Percentiles rank a stretch among this genome's conserved stretches.
Conservation (phyloP, 2,113 vertebrate species). For the Camelus bactrianus region DNA sequence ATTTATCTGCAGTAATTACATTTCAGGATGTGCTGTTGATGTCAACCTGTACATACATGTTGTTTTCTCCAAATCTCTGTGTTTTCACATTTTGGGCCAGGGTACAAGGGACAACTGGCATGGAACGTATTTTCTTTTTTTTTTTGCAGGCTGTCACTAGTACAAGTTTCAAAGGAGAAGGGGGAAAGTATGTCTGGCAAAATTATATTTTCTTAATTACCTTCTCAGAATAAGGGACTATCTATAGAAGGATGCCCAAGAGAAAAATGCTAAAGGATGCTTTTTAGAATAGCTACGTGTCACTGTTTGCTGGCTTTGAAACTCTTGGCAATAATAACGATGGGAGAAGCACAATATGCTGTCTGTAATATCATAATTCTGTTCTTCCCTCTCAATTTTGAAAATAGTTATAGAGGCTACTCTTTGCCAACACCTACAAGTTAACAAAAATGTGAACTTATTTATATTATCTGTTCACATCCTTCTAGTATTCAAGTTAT, state of each 20-base stretch:
- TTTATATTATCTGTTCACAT: not conserved
- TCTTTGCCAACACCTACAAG: constrained; percentile 11
- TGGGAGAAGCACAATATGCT: not conserved
- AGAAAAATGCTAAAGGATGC: not conserved
- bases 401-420: not conserved
- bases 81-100: not conserved
- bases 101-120: not conserved
- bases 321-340: not conserved
- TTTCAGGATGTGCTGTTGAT: not conserved
- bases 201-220: constrained; percentile 65
- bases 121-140: not conserved
- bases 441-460: not conserved
- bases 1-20: not conserved
- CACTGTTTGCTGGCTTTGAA: constrained; percentile 36
- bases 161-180: not conserved
- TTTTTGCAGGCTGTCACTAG: constrained; percentile 39
- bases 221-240: constrained; percentile 13
- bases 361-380: not conserved
- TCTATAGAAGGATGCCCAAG: not conserved
- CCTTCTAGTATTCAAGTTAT: not conserved
- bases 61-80: not conserved
- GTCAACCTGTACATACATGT: not conserved
- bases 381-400: not conserved
- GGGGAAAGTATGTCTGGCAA: not conserved
- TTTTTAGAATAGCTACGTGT: not conserved